Percentiles rank a stretch among this genome's conserved stretches.
These are phyloP conservation scores for Campoletis sonorensis DNA, from an alignment of 1,140 invertebrate genomes.

Conservation along the genomic window DNA sequence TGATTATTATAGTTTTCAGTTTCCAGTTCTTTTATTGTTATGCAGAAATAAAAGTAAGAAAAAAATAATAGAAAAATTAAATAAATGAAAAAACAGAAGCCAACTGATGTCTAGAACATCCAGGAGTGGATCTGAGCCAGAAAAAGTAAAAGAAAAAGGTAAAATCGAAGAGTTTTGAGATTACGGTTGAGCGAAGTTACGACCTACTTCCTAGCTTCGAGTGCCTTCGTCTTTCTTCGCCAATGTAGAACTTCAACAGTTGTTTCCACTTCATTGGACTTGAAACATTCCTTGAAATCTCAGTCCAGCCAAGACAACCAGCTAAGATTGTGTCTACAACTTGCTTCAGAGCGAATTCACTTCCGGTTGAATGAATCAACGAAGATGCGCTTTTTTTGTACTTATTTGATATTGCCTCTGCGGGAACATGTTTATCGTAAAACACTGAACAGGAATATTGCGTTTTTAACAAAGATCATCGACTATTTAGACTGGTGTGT, in stretches of 20 bases:
- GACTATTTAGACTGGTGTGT: no score
- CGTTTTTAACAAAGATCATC: no score
- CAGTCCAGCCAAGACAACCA: not conserved
- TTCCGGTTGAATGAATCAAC: conserved; percentile 3
- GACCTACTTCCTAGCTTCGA: conserved; percentile 24
- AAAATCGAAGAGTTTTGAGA: conserved; percentile 72
- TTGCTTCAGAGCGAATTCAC: not conserved
- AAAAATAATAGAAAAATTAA: no score
- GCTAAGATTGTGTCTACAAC: not conserved
- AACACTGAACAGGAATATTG: no score
- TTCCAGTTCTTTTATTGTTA: no score
- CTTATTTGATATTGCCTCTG: not conserved
- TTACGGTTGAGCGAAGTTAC: conserved; percentile 55
- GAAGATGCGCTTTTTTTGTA: not conserved
- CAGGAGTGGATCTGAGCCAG: conserved; percentile 70
- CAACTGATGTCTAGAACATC: not conserved
- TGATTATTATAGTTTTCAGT: no score
- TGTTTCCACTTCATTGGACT: not conserved
- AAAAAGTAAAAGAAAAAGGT: conserved; percentile 67
- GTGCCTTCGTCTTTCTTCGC: not conserved
- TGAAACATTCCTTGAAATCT: not conserved
- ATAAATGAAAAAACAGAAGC: no score
- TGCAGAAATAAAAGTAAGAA: no score
- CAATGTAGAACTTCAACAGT: not conserved
- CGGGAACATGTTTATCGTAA: no score